Evolutionary conservation across 2,888 invertebrate genomes (phyloP).

Genomic region (Oxycera nigricornis): DNA sequence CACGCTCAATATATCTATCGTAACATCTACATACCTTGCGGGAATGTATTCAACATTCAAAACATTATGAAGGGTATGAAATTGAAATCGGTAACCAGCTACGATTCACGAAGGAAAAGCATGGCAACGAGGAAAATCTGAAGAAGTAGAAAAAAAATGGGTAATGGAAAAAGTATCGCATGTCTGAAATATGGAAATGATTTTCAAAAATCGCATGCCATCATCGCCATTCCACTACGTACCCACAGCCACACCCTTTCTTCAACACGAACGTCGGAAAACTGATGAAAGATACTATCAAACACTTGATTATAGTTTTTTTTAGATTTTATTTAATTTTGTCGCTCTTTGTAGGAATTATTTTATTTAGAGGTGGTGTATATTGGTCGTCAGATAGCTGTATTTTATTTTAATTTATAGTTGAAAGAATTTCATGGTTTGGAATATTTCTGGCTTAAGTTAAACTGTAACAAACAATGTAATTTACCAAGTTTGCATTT

Average conservation of each 20-base stretch:
- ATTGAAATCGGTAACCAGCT: neutral
- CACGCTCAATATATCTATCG: neutral
- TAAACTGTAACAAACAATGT: too few species aligned
- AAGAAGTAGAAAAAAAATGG: neutral
- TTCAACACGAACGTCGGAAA: neutral
- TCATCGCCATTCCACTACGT: neutral
- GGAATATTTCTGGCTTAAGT: too few species aligned
- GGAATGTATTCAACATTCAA: neutral
- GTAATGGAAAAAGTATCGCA: slow-evolving; percentile 44
- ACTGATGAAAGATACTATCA: neutral
- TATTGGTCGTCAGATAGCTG: too few species aligned
- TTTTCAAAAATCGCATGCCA: slow-evolving; percentile 36
- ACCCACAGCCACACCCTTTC: slow-evolving; percentile 14
- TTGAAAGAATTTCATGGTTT: too few species aligned
- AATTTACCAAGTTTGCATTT: too few species aligned
- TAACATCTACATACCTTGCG: neutral
- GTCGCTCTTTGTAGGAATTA: too few species aligned
- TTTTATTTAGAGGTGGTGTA: too few species aligned
- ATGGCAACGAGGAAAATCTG: neutral
- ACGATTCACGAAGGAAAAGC: neutral
- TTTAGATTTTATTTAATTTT: too few species aligned
- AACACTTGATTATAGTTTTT: slow-evolving; percentile 5
- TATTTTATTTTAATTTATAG: too few species aligned
- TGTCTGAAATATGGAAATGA: slow-evolving; percentile 52
- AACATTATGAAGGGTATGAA: slow-evolving; percentile 20